Conservation (phyloP, 2,888 invertebrate genomes). For the Ephialtes manifestator region DNA sequence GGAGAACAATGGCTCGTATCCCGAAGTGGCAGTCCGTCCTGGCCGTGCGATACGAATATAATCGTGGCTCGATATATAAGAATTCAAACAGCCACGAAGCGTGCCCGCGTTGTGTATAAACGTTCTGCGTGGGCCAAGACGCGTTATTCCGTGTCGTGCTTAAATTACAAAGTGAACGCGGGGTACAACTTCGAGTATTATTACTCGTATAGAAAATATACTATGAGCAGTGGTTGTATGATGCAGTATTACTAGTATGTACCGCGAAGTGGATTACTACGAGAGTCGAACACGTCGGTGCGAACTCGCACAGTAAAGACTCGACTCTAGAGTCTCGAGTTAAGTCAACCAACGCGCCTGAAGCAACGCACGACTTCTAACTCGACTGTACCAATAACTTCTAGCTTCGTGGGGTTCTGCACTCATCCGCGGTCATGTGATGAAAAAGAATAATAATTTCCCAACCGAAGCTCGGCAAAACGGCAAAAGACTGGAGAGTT, state of each 20-base stretch:
- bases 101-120: slow-evolving; percentile 63
- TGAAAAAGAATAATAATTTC: slow-evolving; percentile 67
- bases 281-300: slow-evolving; percentile 52
- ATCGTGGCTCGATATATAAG: slow-evolving; percentile 62
- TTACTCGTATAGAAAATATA: slow-evolving; percentile 60
- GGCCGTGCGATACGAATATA: slow-evolving; percentile 61
- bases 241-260: slow-evolving; percentile 20
- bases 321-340: slow-evolving; percentile 6
- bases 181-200: slow-evolving; percentile 60
- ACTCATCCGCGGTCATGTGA: slow-evolving; percentile 49
- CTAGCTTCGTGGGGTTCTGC: slow-evolving; percentile 22
- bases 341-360: slow-evolving; percentile 57
- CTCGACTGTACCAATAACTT: slow-evolving; percentile 46
- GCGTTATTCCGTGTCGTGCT: slow-evolving; percentile 69
- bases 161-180: slow-evolving; percentile 68
- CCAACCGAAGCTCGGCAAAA: slow-evolving; percentile 42
- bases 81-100: slow-evolving; percentile 53
- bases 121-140: slow-evolving; percentile 68
- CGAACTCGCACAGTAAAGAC: slow-evolving; percentile 21
- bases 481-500: slow-evolving; percentile 39
- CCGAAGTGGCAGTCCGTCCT: slow-evolving; percentile 61
- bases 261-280: slow-evolving; percentile 36
- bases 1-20: slow-evolving; percentile 67
- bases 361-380: slow-evolving; percentile 64
- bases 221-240: slow-evolving; percentile 16